phyloP scores from a whole-genome alignment of 2,888 invertebrate species.

The Drosophila dives region DNA sequence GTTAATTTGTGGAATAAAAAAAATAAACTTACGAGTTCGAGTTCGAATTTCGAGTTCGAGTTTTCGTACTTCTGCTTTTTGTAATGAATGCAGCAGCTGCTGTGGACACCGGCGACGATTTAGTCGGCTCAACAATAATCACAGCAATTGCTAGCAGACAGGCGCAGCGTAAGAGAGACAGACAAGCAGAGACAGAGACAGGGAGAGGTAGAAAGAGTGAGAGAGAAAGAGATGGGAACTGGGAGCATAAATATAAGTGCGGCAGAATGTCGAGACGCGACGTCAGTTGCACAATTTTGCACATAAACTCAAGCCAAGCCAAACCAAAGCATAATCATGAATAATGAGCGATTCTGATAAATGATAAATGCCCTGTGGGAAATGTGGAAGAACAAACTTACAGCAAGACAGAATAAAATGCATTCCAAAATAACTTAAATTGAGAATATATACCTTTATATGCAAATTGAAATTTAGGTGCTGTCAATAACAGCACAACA shows the following conservation, averaged over 20 bases:
- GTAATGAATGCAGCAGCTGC: constrained; percentile 35
- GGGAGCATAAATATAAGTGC: constrained; percentile 33
- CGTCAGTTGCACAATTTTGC: constrained; percentile 82
- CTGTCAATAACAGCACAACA: background rate
- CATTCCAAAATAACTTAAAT: background rate
- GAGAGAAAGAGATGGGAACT: constrained; percentile 23
- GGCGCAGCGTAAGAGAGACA: constrained; percentile 1
- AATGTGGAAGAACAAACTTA: constrained; percentile 55
- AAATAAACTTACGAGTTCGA: constrained; percentile 25
- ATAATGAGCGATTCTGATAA: constrained; percentile 82
- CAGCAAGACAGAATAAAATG: background rate
- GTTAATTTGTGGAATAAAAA: constrained; percentile 38
- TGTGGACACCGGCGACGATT: constrained; percentile 54
- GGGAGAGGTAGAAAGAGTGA: constrained; percentile 9
- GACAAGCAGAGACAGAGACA: constrained; percentile 18
- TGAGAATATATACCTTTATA: background rate
- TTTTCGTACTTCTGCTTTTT: constrained; percentile 28
- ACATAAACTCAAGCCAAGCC: constrained; percentile 73
- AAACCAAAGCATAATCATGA: constrained; percentile 82
- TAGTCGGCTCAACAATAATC: constrained; percentile 47
- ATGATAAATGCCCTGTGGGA: constrained; percentile 68
- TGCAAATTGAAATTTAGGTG: background rate
- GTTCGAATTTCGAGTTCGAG: constrained; percentile 21
- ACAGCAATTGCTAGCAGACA: constrained; percentile 62
- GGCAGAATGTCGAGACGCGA: constrained; percentile 51